Percentiles rank a stretch among this genome's conserved stretches.
These are phyloP conservation scores for Setophaga kirtlandii DNA, from an alignment of 2,113 vertebrate genomes.

Conservation along the genomic window DNA sequence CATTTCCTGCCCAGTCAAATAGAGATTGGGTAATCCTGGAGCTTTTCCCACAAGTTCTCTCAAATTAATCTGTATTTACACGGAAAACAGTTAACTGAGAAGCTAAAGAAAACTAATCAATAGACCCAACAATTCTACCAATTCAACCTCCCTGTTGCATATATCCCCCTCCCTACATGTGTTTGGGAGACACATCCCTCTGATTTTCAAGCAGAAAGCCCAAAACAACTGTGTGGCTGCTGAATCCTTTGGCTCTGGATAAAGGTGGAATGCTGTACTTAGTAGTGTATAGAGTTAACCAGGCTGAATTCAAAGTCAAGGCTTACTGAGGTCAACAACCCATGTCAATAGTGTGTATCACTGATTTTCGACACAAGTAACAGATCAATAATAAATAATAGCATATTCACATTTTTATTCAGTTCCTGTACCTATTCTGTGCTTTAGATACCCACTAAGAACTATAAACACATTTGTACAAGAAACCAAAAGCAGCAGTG, in stretches of 20 bases:
- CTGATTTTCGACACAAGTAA: accelerated
- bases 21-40: not conserved
- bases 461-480: not conserved
- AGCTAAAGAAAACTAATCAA: not conserved
- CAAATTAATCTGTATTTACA: not conserved
- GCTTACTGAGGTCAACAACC: not conserved
- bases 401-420: not conserved
- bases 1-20: not conserved
- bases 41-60: not conserved
- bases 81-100: not conserved
- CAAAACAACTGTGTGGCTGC: not conserved
- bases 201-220: not conserved
- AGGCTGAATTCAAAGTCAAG: not conserved
- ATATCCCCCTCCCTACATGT: accelerated
- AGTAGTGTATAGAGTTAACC: not conserved
- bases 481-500: not conserved
- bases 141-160: not conserved
- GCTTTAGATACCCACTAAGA: not conserved
- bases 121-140: not conserved
- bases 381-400: not conserved
- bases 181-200: not conserved
- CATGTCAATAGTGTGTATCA: not conserved
- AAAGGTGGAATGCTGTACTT: not conserved
- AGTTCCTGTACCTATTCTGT: not conserved
- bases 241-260: not conserved